A percentile compares a stretch with the other conserved stretches of the same genome.
Conservation (phyloP, 1,140 invertebrate species). For the Galleria mellonella region DNA sequence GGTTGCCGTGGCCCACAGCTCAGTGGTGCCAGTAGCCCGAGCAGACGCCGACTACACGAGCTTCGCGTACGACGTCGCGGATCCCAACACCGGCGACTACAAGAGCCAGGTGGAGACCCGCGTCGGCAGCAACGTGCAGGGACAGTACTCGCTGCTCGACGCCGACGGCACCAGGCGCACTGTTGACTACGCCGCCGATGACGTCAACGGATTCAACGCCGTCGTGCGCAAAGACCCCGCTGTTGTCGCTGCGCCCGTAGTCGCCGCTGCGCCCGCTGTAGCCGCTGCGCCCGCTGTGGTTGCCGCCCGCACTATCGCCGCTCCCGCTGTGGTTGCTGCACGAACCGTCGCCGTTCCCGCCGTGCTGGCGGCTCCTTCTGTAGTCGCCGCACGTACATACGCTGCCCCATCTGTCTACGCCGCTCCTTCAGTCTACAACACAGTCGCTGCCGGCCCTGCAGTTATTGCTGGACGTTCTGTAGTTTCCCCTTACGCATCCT, state of each 20-base stretch:
- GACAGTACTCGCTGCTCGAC: conserved; percentile 67
- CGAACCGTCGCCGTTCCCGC: conserved; percentile 18
- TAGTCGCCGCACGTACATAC: neutral
- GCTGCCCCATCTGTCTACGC: conserved; percentile 8
- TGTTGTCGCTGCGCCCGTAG: conserved; percentile 22
- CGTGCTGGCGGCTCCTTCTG: neutral
- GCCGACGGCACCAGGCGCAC: conserved; percentile 67
- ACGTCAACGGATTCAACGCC: conserved; percentile 69
- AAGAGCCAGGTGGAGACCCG: conserved; percentile 69
- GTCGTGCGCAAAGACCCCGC: conserved; percentile 58
- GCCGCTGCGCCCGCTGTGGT: conserved; percentile 2
- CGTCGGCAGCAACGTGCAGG: conserved; percentile 73
- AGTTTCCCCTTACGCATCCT: conserved; percentile 5
- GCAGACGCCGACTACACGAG: conserved; percentile 48
- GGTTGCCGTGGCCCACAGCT: conserved; percentile 28
- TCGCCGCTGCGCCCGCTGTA: conserved; percentile 15
- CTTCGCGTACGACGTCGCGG: conserved; percentile 65
- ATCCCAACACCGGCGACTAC: conserved; percentile 71
- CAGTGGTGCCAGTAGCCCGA: conserved; percentile 35
- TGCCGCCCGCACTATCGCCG: neutral
- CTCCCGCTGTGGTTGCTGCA: conserved; percentile 11
- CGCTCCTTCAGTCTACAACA: conserved; percentile 6
- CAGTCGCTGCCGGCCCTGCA: neutral
- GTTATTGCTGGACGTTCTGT: neutral
- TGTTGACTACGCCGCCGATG: conserved; percentile 68